Conservation (phyloP, 92 coral and sea anemone genomes). For the Plumapathes pennacea region DNA sequence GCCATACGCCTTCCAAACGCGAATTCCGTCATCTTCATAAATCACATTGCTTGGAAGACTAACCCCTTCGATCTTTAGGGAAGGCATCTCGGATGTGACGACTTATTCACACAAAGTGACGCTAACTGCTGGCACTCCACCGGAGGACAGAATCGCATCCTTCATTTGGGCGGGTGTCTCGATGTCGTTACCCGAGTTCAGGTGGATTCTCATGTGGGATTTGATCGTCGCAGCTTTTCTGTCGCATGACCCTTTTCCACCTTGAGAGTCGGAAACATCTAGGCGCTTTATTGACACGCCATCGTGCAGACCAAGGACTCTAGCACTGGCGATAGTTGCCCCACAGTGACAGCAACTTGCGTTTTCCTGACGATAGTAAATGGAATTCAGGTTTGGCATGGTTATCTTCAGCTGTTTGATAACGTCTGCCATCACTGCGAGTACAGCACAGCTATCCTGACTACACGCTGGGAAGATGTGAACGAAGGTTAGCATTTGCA, state of each 20-base stretch:
- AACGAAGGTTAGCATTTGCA: too few relatives aligned
- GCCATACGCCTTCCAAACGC: constrained; percentile 35
- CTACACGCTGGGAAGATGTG: too few relatives aligned
- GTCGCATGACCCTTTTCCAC: constrained; percentile 53
- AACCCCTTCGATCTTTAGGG: constrained; percentile 33
- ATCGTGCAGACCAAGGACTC: constrained; percentile 9
- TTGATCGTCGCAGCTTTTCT: constrained; percentile 50
- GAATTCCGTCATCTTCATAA: constrained; percentile 5
- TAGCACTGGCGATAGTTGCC: constrained; percentile 14
- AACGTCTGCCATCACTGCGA: constrained; percentile 33
- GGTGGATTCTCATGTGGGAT: constrained; percentile 36
- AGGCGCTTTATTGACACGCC: constrained; percentile 40
- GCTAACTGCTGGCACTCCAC: constrained; percentile 62
- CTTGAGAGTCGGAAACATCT: constrained; percentile 52
- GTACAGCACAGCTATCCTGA: constrained; percentile 28
- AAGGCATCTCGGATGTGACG: constrained; percentile 31
- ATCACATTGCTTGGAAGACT: constrained; percentile 22
- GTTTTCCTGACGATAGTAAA: constrained; percentile 19
- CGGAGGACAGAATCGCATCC: constrained; percentile 58
- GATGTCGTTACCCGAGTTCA: constrained; percentile 48
- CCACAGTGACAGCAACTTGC: constrained; percentile 26
- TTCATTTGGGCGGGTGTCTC: constrained; percentile 58
- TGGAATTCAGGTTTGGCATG: constrained; percentile 7
- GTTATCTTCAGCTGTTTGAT: constrained; percentile 24
- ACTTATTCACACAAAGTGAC: constrained; percentile 40